Percentiles rank a stretch among this genome's conserved stretches.
Evolutionary conservation across 2,888 invertebrate genomes (phyloP).

Genomic region (Gibbula magus): DNA sequence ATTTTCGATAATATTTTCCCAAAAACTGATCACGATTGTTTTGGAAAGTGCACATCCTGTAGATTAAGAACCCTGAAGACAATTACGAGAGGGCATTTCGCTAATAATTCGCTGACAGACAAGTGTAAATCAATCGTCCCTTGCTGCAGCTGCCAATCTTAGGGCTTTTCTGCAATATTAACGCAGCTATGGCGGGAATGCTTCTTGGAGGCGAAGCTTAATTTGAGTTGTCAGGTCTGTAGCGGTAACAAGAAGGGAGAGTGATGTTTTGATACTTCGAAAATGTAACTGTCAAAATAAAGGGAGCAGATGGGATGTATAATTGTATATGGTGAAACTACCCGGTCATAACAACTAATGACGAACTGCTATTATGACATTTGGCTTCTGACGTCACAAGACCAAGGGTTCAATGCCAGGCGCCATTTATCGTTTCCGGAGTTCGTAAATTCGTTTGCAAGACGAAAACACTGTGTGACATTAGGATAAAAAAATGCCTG

Average conservation of each 20-base stretch:
- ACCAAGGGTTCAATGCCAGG: not conserved
- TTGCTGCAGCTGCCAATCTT: not conserved
- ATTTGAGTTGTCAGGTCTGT: not conserved
- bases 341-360: slow-evolving; percentile 36
- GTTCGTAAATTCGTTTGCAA: too few species aligned
- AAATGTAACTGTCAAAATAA: slow-evolving; percentile 39
- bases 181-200: not conserved
- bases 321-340: slow-evolving; percentile 25
- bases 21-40: slow-evolving; percentile 13
- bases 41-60: slow-evolving; percentile 11
- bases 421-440: not conserved
- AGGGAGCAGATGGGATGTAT: slow-evolving; percentile 30
- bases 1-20: slow-evolving; percentile 11
- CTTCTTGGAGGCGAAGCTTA: not conserved
- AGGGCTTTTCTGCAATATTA: slow-evolving; percentile 5
- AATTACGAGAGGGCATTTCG: slow-evolving; percentile 13
- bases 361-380: slow-evolving; percentile 44
- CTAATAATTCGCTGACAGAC: slow-evolving; percentile 13
- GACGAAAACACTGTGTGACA: too few species aligned
- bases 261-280: slow-evolving; percentile 35
- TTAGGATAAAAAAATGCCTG: too few species aligned
- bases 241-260: slow-evolving; percentile 23
- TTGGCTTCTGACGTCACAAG: slow-evolving; percentile 29
- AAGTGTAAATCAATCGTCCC: slow-evolving; percentile 3
- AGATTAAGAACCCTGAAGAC: slow-evolving; percentile 3